Evolutionary conservation across 1,140 invertebrate genomes (phyloP).

Genomic region (Trissolcus basalis): DNA sequence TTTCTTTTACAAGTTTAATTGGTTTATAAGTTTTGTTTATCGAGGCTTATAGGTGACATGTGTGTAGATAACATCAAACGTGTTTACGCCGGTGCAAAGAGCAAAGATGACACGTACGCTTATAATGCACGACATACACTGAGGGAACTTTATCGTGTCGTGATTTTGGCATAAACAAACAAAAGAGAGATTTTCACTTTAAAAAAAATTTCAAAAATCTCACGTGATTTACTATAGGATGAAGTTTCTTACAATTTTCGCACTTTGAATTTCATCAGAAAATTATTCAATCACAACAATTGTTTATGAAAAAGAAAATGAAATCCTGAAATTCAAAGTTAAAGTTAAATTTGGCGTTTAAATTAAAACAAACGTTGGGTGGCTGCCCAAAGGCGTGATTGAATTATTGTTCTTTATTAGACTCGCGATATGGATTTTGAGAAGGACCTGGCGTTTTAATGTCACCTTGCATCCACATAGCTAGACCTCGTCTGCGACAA

Average conservation of each 20-base stretch:
- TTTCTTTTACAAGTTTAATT: too few species aligned
- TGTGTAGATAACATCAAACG: neutral
- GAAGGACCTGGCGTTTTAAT: conserved; percentile 68
- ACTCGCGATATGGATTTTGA: conserved; percentile 57
- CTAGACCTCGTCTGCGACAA: conserved; percentile 82
- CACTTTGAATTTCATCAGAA: too few species aligned
- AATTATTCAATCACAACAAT: too few species aligned
- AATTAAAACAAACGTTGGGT: neutral
- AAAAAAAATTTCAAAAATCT: too few species aligned
- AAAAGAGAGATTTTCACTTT: neutral
- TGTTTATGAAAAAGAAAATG: too few species aligned
- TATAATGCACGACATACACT: neutral
- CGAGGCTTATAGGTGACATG: too few species aligned
- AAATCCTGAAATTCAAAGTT: too few species aligned
- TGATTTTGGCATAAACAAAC: neutral
- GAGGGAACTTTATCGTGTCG: neutral
- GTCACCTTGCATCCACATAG: conserved; percentile 77
- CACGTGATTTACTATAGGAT: too few species aligned
- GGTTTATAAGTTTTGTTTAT: too few species aligned
- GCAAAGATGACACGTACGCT: neutral
- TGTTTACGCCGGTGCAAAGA: neutral
- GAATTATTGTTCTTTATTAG: conserved; percentile 59
- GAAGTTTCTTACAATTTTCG: too few species aligned
- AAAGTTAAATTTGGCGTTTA: neutral
- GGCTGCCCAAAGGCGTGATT: conserved; percentile 53